Conservation (phyloP, 2,888 invertebrate species). For the Acanthococcus lagerstroemiae region DNA sequence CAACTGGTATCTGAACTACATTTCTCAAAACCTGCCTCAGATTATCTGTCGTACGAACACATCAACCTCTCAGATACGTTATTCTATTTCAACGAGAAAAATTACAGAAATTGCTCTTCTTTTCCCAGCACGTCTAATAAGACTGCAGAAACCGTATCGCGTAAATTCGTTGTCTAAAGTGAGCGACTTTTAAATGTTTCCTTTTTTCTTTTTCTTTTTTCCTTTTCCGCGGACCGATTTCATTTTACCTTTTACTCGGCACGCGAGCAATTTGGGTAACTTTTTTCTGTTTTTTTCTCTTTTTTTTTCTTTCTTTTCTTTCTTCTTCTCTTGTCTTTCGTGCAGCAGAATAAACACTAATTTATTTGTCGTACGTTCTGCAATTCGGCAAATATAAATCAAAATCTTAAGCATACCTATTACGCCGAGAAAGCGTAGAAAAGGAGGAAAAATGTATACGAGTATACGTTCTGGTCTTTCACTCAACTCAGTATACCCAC, state of each 20-base stretch:
- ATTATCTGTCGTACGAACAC: too few species aligned
- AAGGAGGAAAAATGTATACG: background rate
- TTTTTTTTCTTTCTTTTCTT: background rate
- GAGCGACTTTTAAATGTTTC: background rate
- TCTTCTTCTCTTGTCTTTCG: constrained; percentile 1
- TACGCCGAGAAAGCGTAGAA: background rate
- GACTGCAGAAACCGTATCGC: too few species aligned
- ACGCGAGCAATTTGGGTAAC: background rate
- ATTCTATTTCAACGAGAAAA: too few species aligned
- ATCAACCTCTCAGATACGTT: too few species aligned
- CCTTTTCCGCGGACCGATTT: too few species aligned
- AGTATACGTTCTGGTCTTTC: too few species aligned
- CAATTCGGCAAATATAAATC: background rate
- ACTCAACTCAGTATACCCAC: too few species aligned
- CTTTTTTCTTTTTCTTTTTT: background rate
- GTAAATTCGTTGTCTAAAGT: too few species aligned
- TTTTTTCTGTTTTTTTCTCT: background rate
- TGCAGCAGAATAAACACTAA: background rate
- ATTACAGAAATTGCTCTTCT: too few species aligned
- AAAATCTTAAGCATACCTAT: background rate
- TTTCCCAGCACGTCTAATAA: too few species aligned
- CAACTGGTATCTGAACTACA: too few species aligned
- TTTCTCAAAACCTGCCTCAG: too few species aligned
- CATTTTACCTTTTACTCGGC: background rate
- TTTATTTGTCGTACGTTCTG: background rate